Evolutionary conservation across 2,888 invertebrate genomes (phyloP).

Genomic region (Caenorhabditis afra): DNA sequence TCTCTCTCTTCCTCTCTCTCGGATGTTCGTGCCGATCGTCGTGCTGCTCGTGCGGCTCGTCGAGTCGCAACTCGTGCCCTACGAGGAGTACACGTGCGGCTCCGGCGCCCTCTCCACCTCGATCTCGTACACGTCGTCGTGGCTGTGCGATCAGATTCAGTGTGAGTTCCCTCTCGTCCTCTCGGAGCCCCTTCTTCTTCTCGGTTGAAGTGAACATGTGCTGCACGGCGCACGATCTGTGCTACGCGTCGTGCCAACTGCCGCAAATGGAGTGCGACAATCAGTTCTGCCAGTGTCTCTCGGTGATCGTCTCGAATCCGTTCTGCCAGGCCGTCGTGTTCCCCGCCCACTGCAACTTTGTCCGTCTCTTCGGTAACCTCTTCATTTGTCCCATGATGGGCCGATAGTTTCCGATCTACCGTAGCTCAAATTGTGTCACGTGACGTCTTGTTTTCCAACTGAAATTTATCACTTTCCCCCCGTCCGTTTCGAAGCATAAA

Average conservation of each 20-base stretch:
- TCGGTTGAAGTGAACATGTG: conserved; percentile 65
- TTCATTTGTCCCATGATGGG: conserved; percentile 60
- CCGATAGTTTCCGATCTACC: background rate
- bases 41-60: background rate
- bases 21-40: background rate
- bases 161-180: conserved; percentile 47
- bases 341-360: conserved; percentile 57
- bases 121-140: conserved; percentile 45
- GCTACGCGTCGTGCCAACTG: conserved; percentile 59
- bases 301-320: conserved; percentile 56
- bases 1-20: background rate
- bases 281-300: conserved; percentile 62
- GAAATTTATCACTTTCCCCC: no score
- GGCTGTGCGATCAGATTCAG: conserved; percentile 58
- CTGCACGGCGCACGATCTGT: conserved; percentile 62
- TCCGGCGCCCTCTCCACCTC: conserved; percentile 38
- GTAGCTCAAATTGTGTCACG: no score
- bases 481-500: no score
- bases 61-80: conserved; percentile 38
- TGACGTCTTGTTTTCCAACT: no score
- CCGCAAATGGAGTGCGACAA: conserved; percentile 66
- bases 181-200: conserved; percentile 9
- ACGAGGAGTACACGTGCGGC: conserved; percentile 49
- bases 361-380: conserved; percentile 45
- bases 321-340: conserved; percentile 58